Conservation (phyloP, 2,797 vertebrate species). For the Sphenodon punctatus region DNA sequence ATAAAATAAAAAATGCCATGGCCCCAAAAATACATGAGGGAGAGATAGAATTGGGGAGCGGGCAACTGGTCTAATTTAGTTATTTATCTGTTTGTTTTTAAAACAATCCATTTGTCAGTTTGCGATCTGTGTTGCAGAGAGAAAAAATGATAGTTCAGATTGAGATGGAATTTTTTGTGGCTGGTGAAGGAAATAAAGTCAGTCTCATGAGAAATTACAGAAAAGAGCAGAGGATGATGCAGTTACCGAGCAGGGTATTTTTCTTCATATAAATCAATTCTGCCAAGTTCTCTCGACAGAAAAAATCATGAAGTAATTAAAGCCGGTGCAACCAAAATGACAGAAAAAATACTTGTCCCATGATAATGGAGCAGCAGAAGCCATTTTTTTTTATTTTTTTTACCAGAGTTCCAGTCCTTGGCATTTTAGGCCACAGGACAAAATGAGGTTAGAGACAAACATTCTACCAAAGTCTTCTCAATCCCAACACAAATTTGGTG, state of each 20-base stretch:
- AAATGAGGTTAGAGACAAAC: too few relatives aligned
- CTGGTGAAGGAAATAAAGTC: not conserved
- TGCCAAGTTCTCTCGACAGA: conserved; percentile 19
- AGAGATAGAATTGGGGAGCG: not conserved
- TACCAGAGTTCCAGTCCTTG: too few relatives aligned
- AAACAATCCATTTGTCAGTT: not conserved
- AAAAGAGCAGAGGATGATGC: not conserved
- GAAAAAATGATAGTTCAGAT: not conserved
- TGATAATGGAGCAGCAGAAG: not conserved
- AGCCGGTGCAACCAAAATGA: not conserved
- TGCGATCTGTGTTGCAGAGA: not conserved
- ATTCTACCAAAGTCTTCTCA: too few relatives aligned
- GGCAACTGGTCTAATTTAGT: not conserved
- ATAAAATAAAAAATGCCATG: not conserved
- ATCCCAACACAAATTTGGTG: too few relatives aligned
- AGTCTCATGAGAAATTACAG: not conserved
- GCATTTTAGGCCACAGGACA: too few relatives aligned
- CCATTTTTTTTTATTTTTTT: not conserved
- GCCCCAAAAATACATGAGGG: not conserved
- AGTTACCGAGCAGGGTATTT: not conserved
- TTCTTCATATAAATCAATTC: conserved; percentile 28
- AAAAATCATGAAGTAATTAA: too few relatives aligned
- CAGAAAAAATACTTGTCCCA: not conserved
- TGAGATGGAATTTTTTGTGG: not conserved
- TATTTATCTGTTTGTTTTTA: not conserved